These are phyloP conservation scores for Endotricha flammealis DNA, from an alignment of 2,888 invertebrate species.

Conservation along the genomic window DNA sequence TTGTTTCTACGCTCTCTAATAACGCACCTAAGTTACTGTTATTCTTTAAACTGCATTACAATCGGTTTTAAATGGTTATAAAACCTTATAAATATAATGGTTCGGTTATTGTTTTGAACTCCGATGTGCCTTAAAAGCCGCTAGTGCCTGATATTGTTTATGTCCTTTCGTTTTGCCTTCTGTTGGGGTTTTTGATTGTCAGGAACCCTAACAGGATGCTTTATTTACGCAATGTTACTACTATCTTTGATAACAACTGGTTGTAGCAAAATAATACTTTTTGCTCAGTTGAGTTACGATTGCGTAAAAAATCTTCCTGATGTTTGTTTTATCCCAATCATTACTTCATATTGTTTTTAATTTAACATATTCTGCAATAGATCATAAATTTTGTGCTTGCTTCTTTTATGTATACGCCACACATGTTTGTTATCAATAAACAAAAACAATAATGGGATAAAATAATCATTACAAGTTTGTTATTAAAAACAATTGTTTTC, in stretches of 20 bases:
- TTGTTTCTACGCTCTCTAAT: too few species aligned
- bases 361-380: not conserved
- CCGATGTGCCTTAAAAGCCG: constrained; percentile 61
- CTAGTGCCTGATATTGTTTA: constrained; percentile 54
- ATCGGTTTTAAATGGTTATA: too few species aligned
- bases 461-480: constrained; percentile 48
- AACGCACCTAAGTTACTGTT: too few species aligned
- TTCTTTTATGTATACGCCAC: not conserved
- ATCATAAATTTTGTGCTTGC: not conserved
- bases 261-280: constrained; percentile 1
- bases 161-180: constrained; percentile 35
- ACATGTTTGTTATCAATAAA: too few species aligned
- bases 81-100: constrained; percentile 21
- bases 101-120: constrained; percentile 29
- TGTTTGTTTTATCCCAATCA: constrained; percentile 43
- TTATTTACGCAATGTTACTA: constrained; percentile 13
- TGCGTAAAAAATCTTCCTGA: constrained; percentile 24
- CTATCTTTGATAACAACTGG: constrained; percentile 8
- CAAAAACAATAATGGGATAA: constrained; percentile 50
- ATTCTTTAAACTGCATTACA: not conserved
- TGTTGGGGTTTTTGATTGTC: constrained; percentile 36
- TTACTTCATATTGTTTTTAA: not conserved
- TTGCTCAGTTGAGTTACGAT: constrained; percentile 9
- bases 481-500: constrained; percentile 31
- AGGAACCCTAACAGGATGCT: constrained; percentile 39